Base-by-base conservation (phyloP, 2,797 vertebrate genomes). In the Fistularia commersonii region DNA sequence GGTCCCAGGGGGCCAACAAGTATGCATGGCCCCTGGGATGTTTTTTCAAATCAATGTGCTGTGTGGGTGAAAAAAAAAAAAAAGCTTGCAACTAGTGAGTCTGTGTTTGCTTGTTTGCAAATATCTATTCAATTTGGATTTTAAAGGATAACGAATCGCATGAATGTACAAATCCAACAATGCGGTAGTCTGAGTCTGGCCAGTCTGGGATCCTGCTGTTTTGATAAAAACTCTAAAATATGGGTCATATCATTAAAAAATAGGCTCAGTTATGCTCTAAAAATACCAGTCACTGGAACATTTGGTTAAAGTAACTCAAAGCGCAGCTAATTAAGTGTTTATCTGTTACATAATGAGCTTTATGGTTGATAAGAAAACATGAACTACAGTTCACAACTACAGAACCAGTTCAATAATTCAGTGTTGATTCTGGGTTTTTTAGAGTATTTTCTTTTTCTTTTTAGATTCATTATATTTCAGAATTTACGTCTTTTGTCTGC, bases 1-100 rank as follows among this genome's bases (percentile, higher is more conserved):
- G 79, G 70, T 43, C 77, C 67, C 62, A 9, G 6, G 77, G 77
- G 80, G 72, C 70, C 70, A 61, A 60, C 43, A 61, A 78, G 66
- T 69, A 80, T 80, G 79, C 41, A 47, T 43, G 51, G 12, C 62
- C 54, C 60, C 32, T 31, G 76, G 72, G 76, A 76, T 51, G 13
- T 33, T 49, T 47, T 51, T 47, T 8, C n/a, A 39, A 6, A 55
- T 8, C 6, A 42, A 34, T 37, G 14, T 14, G 14, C 23, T 2
- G 42, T 32, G 33, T 45, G 46, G 44, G 39, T 12, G 11, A 44
- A 12, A 55, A 45, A 46, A 51, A 36, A n/a, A 40, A 41, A n/a
- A 12, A 51, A 51, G 33, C 49, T 51, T 11, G 4, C 23, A 23
- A 23, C 23, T 23, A 23, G 23, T 23, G 23, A 23, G 2, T 23